Evolutionary conservation across 1,140 invertebrate species (phyloP), one percentile per base, ranked within the genome.

Genomic region (Hycleus phaleratus): DNA sequence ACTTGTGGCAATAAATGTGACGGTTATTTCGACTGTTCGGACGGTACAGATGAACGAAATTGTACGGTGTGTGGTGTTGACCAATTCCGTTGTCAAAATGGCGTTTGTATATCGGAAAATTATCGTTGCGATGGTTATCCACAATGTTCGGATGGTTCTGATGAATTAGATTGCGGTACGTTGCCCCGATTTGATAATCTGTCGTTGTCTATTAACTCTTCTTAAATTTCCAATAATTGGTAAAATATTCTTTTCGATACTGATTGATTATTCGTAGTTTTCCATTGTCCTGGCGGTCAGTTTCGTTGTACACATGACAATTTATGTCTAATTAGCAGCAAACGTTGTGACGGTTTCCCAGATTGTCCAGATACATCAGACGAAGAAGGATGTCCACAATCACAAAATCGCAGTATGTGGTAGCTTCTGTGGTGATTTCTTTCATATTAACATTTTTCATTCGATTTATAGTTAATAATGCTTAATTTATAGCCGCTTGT

Each of bases 301-400:
- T 83, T 83, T 71, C 72, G 71, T 10, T 85, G 87, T 68, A 65
- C 73, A 46, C 77, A 81, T 68, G 84, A 84, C 44, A 77, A 69
- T 7, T 32, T 32, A 62, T 93, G 90, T 71, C 47, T 60, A 3
- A 6, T 7, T 52, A 48, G 66, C 6, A 72, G 75, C 44, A 72
- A 70, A 40, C 71, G 73, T 9, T 81, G 79, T 62, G 75, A 81
- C 46, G 69, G 74, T 10, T 49, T 69, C 1, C 38, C 56, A 18
- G 77, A 83, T 58, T 84, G 82, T 66, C 68, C 62, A 49, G 71
- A 74, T 59, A 74, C 72, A 60, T 74, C 73, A 8, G 82, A 84
- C 61, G 82, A 84, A 59, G 67, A 73, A 62, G 70, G 63, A 58
- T 76, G 70, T 59, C 39, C 49, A 12, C 9, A 9, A n/a, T 11